Evolutionary conservation across 1,140 invertebrate species (phyloP), one percentile per base, ranked within the genome.

Genomic region (Anastrepha obliqua): DNA sequence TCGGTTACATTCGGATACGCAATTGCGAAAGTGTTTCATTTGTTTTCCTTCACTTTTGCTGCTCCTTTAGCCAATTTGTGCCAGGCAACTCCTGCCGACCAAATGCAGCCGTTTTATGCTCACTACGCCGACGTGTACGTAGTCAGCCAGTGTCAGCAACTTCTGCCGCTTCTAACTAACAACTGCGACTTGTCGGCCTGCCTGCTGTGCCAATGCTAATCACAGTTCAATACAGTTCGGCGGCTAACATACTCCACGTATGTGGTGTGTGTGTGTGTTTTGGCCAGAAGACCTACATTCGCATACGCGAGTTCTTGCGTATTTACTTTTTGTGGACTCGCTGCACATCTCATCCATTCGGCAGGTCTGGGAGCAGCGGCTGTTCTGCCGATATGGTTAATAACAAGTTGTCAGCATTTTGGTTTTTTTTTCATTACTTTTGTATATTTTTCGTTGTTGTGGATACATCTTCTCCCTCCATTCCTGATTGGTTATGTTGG

Each of bases 161-260:
- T n/a, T 67, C 29, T 9, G 29, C 65, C 65, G 11, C 65, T 74
- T 81, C 47, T 81, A 81, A 81, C 74, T 29, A 29, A 29, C 6
- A 55, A 81, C 74, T 47, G 74, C 13, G 47, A 81, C 47, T 81
- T 81, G 74, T 58, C 74, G 74, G 74, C 47, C 74, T 55, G 74
- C 74, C 74, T n/a, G 74, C 47, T 81, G 74, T 55, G 74, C 74
- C 74, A 81, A 58, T 55, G 74, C 74, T 81, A 81, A 81, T 81
- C 74, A 81, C 74, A 51, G 47, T 51, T 51, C 74, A 81, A 81
- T 81, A n/a, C 9, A 15, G 74, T 29, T 42, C n/a, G 74, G 9
- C 47, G 39, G 4, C 15, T 17, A 51, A 58, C 74, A 81, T 81
- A 39, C 64, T 29, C 74, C 74, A n/a, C 11, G 51, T 55, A 55